Percentiles rank a stretch among this genome's conserved stretches.
These are phyloP conservation scores for Pheosia gnoma DNA, from an alignment of 2,888 invertebrate species.

Conservation along the genomic window DNA sequence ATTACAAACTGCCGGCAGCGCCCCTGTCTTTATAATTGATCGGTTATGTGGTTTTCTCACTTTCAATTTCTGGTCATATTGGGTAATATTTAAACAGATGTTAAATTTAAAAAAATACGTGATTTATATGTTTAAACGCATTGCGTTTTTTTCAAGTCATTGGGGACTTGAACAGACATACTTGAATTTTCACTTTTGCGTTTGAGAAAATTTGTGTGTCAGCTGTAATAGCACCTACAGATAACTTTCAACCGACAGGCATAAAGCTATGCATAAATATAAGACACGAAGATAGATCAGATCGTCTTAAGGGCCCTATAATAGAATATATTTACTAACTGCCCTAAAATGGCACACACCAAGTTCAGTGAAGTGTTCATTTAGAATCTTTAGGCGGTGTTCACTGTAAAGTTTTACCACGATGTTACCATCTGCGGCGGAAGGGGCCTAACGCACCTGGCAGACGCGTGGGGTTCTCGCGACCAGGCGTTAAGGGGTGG, in stretches of 20 bases:
- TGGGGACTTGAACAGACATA: not conserved
- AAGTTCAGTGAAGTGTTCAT: not conserved
- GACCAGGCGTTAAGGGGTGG: conserved; percentile 60
- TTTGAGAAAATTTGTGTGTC: not conserved
- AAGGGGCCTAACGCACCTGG: conserved; percentile 71
- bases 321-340: not conserved
- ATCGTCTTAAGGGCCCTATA: too few relatives aligned
- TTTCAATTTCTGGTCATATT: conserved; percentile 28
- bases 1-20: conserved; percentile 19
- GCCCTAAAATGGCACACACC: not conserved
- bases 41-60: conserved; percentile 21
- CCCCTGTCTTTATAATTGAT: conserved; percentile 21
- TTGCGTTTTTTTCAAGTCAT: not conserved
- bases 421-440: conserved; percentile 61
- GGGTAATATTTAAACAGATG: conserved; percentile 2
- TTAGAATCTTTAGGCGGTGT: conserved; percentile 1
- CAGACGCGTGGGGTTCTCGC: conserved; percentile 68
- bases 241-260: too few relatives aligned
- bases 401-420: conserved; percentile 27
- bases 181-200: too few relatives aligned
- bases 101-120: conserved; percentile 5
- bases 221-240: not conserved
- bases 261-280: too few relatives aligned
- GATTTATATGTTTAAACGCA: not conserved
- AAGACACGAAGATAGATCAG: too few relatives aligned